phyloP scores from a whole-genome alignment of 2,888 invertebrate species.

The Dryococelus australis region DNA sequence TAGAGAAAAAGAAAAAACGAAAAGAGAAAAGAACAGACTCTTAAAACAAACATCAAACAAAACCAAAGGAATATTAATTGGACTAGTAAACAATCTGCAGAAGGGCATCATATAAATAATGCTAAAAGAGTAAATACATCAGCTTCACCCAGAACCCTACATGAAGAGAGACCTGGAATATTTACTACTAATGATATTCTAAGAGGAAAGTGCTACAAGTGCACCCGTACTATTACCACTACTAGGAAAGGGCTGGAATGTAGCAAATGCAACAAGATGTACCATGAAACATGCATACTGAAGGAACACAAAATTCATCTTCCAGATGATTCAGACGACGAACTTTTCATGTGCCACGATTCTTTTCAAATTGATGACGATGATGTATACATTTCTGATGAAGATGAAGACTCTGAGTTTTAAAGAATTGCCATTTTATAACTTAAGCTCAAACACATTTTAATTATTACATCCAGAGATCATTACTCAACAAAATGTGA shows the following conservation, averaged over 20 bases:
- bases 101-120: background rate
- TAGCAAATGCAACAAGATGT: background rate
- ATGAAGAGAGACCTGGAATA: background rate
- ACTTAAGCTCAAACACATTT: background rate
- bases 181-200: background rate
- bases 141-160: background rate
- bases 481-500: constrained; percentile 18
- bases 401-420: background rate
- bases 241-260: background rate
- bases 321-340: constrained; percentile 21
- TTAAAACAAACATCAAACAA: background rate
- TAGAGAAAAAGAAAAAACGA: too few relatives aligned
- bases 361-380: constrained; percentile 23
- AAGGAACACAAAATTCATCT: constrained; percentile 25
- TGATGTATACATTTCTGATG: background rate
- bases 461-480: background rate
- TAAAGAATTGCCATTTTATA: background rate
- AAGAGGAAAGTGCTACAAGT: background rate
- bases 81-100: background rate
- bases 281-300: background rate
- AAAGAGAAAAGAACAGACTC: background rate
- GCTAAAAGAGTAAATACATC: background rate
- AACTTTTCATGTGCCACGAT: constrained; percentile 29
- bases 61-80: background rate
- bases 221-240: background rate